phyloP scores from a whole-genome alignment of 2,888 invertebrate species.

The Pterostichus niger region DNA sequence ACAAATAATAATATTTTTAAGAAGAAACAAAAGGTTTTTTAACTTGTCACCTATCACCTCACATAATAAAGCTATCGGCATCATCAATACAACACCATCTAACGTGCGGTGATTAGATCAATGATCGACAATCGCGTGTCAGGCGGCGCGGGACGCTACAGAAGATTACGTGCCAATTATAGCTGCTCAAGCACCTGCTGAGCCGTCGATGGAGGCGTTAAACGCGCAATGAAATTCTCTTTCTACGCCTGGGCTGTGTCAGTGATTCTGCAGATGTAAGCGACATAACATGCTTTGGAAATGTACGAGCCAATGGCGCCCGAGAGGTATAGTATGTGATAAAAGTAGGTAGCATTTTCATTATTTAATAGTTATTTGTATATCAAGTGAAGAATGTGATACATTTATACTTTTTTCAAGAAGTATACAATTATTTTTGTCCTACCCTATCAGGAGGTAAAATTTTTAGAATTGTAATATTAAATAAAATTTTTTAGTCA shows the following conservation, averaged over 20 bases:
- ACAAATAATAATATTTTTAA: too few species aligned
- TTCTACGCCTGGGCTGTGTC: not conserved
- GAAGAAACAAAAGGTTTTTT: not conserved
- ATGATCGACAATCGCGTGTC: slow-evolving; percentile 44
- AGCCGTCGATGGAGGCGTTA: slow-evolving; percentile 1
- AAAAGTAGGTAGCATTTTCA: too few species aligned
- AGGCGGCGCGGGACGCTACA: not conserved
- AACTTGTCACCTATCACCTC: not conserved
- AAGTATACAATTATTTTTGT: too few species aligned
- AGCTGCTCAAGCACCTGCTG: slow-evolving; percentile 33
- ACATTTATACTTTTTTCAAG: too few species aligned
- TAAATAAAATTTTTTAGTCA: too few species aligned
- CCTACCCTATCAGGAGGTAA: too few species aligned
- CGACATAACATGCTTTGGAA: not conserved
- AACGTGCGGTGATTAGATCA: slow-evolving; percentile 32
- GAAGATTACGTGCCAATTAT: slow-evolving; percentile 51
- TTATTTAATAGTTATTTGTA: too few species aligned
- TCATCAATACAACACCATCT: not conserved
- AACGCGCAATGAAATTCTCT: slow-evolving; percentile 10
- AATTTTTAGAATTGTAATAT: too few species aligned
- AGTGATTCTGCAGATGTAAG: slow-evolving; percentile 17
- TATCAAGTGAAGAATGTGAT: too few species aligned
- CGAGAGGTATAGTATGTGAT: too few species aligned
- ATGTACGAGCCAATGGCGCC: not conserved
- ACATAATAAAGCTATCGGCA: slow-evolving; percentile 5